Evolutionary conservation across 2,797 vertebrate species (phyloP).

Genomic region (Eidolon dupreanum): DNA sequence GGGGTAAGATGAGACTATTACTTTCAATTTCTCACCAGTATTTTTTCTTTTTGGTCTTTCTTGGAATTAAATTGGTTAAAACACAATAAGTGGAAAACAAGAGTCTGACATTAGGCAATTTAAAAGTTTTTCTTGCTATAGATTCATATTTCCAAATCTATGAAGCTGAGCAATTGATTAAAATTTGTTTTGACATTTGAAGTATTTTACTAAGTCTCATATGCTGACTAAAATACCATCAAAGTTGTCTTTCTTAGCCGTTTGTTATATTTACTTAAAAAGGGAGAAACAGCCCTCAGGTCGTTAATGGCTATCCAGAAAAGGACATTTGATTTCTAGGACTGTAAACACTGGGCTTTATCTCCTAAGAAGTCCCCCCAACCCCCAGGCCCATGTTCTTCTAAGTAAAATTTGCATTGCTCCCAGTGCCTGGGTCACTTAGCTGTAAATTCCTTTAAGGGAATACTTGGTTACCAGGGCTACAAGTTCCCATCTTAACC

Average conservation of each 20-base stretch:
- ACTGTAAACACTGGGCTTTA: slow-evolving; percentile 41
- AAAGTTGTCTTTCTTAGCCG: neutral
- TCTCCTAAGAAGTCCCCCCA: neutral
- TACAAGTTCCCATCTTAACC: slow-evolving; percentile 80
- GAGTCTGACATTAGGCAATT: neutral
- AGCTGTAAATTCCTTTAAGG: slow-evolving; percentile 83
- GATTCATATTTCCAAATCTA: slow-evolving; percentile 19
- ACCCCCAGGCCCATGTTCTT: neutral
- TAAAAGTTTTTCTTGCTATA: slow-evolving; percentile 48
- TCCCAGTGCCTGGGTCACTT: slow-evolving; percentile 77
- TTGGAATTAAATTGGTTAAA: slow-evolving; percentile 48
- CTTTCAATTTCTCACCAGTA: slow-evolving; percentile 39
- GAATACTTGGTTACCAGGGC: slow-evolving; percentile 84
- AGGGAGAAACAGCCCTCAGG: neutral
- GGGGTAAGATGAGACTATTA: slow-evolving; percentile 22
- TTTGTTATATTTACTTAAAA: slow-evolving; percentile 48
- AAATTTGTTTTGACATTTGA: slow-evolving; percentile 44
- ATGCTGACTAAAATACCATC: neutral
- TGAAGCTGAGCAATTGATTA: slow-evolving; percentile 12
- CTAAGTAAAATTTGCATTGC: slow-evolving; percentile 71
- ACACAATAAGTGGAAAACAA: slow-evolving; percentile 17
- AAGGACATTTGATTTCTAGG: slow-evolving; percentile 60
- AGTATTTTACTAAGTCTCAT: slow-evolving; percentile 4
- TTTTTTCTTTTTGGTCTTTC: neutral
- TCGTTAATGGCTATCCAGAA: slow-evolving; percentile 21